Base-by-base conservation (phyloP, 2,888 invertebrate genomes). In the Buathra laborator region DNA sequence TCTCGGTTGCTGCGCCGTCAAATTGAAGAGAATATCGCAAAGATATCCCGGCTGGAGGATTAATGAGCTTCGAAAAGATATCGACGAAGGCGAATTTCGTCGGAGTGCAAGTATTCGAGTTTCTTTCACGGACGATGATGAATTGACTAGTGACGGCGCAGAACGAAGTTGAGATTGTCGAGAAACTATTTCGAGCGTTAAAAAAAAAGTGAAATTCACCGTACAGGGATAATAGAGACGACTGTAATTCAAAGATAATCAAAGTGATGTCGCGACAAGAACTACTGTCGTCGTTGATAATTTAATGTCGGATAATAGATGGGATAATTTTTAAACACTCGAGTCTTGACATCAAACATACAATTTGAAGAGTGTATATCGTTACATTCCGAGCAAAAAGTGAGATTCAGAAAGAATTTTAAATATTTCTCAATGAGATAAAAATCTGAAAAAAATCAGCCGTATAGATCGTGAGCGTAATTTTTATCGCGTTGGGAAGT, bases 1-100 rank as follows among this genome's bases (percentile, higher is more conserved):
- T 67, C 24, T 74, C 24, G 59, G 14, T n/a, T 51, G 59, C 24
- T 48, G 56, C 16, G 32, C 48, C 0, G 12, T n/a, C 2, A 74
- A 72, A 59, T 53, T 79, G 3, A 51, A 68, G 51, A 85, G 82
- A 64, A 19, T 66, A 37, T 46, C 64, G 16, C 59, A 46, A 76
- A 67, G 64, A 53, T 70, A 19, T 32, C 48, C 66, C 12, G n/a
- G 29, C 7, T 80, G 80, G 83, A 56, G 43, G 29, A 37, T 84
- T 19, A 84, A 81, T 46, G 62, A 77, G 16, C 37, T 67, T 37
- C 24, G 48, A 43, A 24, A 46, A 7, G 6, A 62, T 7, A 5
- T 56, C 14, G 24, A 76, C 46, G 53, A 19, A 53, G 5, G 7
- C 24, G n/a, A 24, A 16, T 19, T 0, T n/a, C 4, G 1, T 2